Evolutionary conservation across 2,113 vertebrate genomes (phyloP).

Genomic region (Poeciliopsis occidentalis): DNA sequence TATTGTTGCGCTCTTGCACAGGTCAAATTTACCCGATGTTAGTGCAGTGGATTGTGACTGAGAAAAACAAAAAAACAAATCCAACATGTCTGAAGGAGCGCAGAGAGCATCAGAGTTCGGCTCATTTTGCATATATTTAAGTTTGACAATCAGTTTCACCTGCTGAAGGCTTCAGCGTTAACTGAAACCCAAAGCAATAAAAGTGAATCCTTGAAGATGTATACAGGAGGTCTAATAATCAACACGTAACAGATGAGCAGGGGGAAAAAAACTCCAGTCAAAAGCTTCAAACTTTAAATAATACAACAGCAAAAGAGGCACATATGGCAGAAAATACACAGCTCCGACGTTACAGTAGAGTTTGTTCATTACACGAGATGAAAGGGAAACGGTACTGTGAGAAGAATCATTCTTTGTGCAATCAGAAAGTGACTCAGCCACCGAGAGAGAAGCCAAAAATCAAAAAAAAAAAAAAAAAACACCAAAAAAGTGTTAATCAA

Average conservation of each 20-base stretch:
- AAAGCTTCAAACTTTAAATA: slow-evolving; percentile 30
- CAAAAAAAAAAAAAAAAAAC: slow-evolving; percentile 27
- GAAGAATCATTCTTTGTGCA: slow-evolving; percentile 33
- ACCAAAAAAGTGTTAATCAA: slow-evolving; percentile 23
- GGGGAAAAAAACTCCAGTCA: slow-evolving; percentile 26
- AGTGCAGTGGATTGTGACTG: slow-evolving; percentile 45
- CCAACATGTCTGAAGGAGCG: slow-evolving; percentile 11
- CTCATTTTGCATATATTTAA: slow-evolving; percentile 41
- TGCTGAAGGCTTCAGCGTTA: slow-evolving; percentile 1
- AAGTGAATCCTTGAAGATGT: slow-evolving; percentile 36
- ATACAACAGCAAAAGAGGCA: slow-evolving; percentile 77
- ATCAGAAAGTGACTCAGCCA: slow-evolving; percentile 33
- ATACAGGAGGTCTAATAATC: slow-evolving; percentile 4
- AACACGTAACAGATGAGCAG: slow-evolving; percentile 40
- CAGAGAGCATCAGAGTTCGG: slow-evolving; percentile 9
- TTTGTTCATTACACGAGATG: slow-evolving; percentile 29
- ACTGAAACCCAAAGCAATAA: slow-evolving; percentile 27
- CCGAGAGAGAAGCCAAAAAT: slow-evolving; percentile 4
- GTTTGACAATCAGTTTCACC: slow-evolving; percentile 14
- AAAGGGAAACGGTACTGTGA: background rate
- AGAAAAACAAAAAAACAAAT: slow-evolving; percentile 19
- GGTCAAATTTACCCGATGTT: slow-evolving; percentile 68
- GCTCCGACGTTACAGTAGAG: slow-evolving; percentile 50
- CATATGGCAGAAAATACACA: slow-evolving; percentile 76
- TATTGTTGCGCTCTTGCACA: slow-evolving; percentile 50